Conservation (phyloP, 2,888 invertebrate genomes). For the Selenia dentaria region DNA sequence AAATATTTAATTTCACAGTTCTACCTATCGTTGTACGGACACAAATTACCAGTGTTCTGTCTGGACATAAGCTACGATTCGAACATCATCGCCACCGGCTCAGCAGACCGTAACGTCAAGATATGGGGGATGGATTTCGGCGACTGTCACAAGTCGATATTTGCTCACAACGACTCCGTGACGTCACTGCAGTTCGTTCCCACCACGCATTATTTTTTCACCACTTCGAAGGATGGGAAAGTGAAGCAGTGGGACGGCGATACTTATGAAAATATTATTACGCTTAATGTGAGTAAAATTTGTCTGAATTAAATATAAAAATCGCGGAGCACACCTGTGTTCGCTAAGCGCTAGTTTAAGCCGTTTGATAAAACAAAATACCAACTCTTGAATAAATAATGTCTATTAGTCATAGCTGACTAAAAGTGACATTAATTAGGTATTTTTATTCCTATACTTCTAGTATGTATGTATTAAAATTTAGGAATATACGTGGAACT, state of each 20-base stretch:
- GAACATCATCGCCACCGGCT: constrained; percentile 95
- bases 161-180: constrained; percentile 98
- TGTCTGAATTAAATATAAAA: too few relatives aligned
- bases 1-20: constrained; percentile 85
- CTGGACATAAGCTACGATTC: constrained; percentile 97
- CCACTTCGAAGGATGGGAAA: constrained; percentile 96
- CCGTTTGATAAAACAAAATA: too few relatives aligned
- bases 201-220: constrained; percentile 96
- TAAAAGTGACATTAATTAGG: too few relatives aligned
- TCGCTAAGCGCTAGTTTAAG: too few relatives aligned
- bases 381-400: too few relatives aligned
- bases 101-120: constrained; percentile 97
- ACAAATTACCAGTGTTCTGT: constrained; percentile 96
- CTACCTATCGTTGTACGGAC: constrained; percentile 97
- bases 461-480: too few relatives aligned
- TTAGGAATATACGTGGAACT: too few relatives aligned
- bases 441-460: too few relatives aligned
- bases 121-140: constrained; percentile 99
- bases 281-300: constrained; percentile 87
- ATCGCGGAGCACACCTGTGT: too few relatives aligned
- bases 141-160: constrained; percentile 97
- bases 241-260: constrained; percentile 99
- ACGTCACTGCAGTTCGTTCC: constrained; percentile 95
- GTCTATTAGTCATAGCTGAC: too few relatives aligned
- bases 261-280: constrained; percentile 94